phyloP scores from a whole-genome alignment of 1,140 invertebrate species.

The Aphis gossypii region DNA sequence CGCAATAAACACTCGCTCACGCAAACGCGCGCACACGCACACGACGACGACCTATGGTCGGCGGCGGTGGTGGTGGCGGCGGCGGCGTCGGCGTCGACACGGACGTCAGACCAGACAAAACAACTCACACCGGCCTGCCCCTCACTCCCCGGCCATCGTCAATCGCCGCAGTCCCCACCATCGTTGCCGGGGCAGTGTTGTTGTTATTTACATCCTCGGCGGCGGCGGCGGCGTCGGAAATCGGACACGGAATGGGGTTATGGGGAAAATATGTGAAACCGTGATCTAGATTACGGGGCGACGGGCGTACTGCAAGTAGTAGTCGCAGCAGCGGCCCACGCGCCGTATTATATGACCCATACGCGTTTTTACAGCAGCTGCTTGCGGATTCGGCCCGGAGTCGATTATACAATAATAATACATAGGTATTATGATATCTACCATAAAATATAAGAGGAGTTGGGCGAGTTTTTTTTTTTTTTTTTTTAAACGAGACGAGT shows the following conservation, averaged over 20 bases:
- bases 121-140: not conserved
- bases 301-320: not conserved
- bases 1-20: conserved; percentile 45
- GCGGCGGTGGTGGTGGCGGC: not conserved
- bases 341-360: not conserved
- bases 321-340: not conserved
- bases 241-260: conserved; percentile 36
- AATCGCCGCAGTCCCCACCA: conserved; percentile 5
- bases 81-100: not conserved
- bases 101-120: conserved; percentile 57
- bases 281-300: conserved; percentile 31
- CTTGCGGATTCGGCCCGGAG: not conserved
- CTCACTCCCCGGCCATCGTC: not conserved
- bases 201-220: conserved; percentile 37
- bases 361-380: not conserved
- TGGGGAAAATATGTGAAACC: conserved; percentile 22
- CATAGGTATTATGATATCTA: not conserved
- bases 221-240: conserved; percentile 19
- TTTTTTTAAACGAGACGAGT: not conserved
- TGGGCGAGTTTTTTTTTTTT: not conserved
- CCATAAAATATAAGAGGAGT: not conserved
- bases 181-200: not conserved
- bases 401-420: not conserved
- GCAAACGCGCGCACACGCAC: not conserved
- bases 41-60: not conserved